Conservation (phyloP, 2,113 vertebrate species). For the Pagrus major region DNA sequence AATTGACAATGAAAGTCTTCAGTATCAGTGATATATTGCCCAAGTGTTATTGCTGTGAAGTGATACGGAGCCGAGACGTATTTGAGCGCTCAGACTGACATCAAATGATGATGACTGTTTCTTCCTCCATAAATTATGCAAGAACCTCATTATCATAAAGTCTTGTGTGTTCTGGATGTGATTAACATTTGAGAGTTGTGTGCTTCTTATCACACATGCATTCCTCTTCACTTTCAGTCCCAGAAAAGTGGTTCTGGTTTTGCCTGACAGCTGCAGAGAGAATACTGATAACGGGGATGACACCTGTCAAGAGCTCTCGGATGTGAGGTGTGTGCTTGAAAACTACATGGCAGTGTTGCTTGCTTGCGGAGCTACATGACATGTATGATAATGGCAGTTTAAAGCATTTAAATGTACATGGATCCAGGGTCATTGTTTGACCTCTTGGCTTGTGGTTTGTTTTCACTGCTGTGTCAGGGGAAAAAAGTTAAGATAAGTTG, state of each 20-base stretch:
- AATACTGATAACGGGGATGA: neutral
- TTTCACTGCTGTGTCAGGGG: neutral
- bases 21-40: too few relatives aligned
- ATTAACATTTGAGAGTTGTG: constrained; percentile 15
- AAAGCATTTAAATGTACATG: neutral
- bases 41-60: neutral
- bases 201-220: constrained; percentile 2
- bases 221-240: neutral
- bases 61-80: neutral
- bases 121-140: constrained; percentile 50
- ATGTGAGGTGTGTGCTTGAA: constrained; percentile 19
- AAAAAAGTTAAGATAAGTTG: neutral
- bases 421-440: neutral
- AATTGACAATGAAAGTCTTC: too few relatives aligned
- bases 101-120: constrained; percentile 23
- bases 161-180: constrained; percentile 27
- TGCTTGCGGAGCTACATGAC: neutral
- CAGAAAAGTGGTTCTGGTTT: constrained; percentile 9
- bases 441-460: neutral
- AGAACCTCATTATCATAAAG: constrained; percentile 29
- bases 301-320: constrained; percentile 22
- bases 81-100: constrained; percentile 1
- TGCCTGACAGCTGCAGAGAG: constrained; percentile 31
- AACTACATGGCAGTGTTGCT: too few relatives aligned
- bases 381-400: neutral